Evolutionary conservation across 2,888 invertebrate species (phyloP).

Genomic region (Polymixis lichenea): DNA sequence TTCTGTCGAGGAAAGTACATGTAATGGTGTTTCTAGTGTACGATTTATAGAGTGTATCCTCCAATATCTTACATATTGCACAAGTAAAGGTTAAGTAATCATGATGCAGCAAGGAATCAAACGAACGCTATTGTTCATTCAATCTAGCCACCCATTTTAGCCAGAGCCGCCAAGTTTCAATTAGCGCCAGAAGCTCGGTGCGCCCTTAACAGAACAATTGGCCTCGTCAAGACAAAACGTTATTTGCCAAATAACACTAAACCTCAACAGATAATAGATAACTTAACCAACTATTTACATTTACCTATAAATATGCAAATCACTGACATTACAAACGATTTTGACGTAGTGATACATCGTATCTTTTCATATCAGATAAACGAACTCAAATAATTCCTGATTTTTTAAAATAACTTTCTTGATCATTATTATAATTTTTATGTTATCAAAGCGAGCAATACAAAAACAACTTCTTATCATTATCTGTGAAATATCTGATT

Average conservation of each 20-base stretch:
- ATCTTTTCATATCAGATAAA: constrained; percentile 2
- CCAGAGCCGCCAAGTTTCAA: too few relatives aligned
- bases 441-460: constrained; percentile 7
- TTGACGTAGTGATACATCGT: neutral
- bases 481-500: constrained; percentile 8
- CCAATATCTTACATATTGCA: too few relatives aligned
- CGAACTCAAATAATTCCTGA: neutral
- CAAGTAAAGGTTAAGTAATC: too few relatives aligned
- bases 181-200: too few relatives aligned
- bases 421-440: neutral
- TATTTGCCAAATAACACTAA: neutral
- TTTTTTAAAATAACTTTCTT: neutral
- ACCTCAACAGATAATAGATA: constrained; percentile 1
- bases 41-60: too few relatives aligned
- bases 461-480: neutral
- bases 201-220: neutral
- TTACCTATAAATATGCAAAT: neutral
- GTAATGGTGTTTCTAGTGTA: too few relatives aligned
- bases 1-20: too few relatives aligned
- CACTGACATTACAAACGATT: neutral
- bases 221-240: neutral
- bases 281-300: neutral
- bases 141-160: too few relatives aligned
- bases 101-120: too few relatives aligned
- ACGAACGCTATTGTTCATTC: too few relatives aligned